Percentiles rank a stretch among this genome's conserved stretches.
Evolutionary conservation across 2,888 invertebrate species (phyloP).

Genomic region (Prosopocoilus inquinatus): DNA sequence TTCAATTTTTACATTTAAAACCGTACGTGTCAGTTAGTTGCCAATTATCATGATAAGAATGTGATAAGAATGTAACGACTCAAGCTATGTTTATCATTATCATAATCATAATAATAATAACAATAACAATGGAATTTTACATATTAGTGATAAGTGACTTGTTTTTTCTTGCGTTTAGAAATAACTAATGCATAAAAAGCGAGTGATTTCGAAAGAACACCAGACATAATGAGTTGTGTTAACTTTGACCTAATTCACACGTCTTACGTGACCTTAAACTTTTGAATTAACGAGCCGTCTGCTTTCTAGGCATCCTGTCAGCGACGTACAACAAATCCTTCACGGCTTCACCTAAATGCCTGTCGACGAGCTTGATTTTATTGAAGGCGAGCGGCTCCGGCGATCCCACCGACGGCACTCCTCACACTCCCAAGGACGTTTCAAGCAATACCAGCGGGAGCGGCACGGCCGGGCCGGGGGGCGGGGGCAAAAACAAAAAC

Average conservation of each 20-base stretch:
- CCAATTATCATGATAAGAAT: background rate
- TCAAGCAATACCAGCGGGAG: constrained; percentile 25
- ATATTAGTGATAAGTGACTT: too few relatives aligned
- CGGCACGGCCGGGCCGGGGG: constrained; percentile 23
- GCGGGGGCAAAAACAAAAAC: constrained; percentile 68
- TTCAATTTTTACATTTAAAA: background rate
- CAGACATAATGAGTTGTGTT: too few relatives aligned
- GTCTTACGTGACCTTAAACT: too few relatives aligned
- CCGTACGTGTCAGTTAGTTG: background rate
- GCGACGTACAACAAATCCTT: constrained; percentile 35
- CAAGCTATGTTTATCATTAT: too few relatives aligned
- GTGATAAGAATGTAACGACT: too few relatives aligned
- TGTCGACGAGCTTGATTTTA: constrained; percentile 40
- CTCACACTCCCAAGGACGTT: constrained; percentile 30
- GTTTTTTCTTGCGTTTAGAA: too few relatives aligned
- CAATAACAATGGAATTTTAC: too few relatives aligned
- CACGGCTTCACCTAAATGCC: constrained; percentile 26
- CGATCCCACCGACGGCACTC: constrained; percentile 31
- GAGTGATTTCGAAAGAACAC: too few relatives aligned
- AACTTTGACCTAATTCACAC: too few relatives aligned
- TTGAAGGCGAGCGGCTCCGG: constrained; percentile 39
- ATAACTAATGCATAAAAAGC: too few relatives aligned
- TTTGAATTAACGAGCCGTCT: too few relatives aligned
- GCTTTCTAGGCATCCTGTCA: constrained; percentile 35
- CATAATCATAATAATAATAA: too few relatives aligned